phyloP scores from a whole-genome alignment of 2,888 invertebrate species.

The Ophioninae sp. region DNA sequence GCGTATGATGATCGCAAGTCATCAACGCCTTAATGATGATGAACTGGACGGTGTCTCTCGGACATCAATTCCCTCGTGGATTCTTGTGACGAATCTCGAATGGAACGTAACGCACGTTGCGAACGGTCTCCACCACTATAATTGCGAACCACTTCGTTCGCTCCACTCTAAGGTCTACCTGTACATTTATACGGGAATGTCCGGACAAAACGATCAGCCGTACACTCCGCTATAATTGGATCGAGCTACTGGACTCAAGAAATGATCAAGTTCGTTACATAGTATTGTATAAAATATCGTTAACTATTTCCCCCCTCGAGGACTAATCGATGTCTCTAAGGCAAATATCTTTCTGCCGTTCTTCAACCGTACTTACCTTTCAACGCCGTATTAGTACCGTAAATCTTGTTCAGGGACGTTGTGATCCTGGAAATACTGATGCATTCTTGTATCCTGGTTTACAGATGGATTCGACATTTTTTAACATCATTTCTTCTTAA shows the following conservation, averaged over 20 bases:
- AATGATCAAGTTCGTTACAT: slow-evolving; percentile 23
- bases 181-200: slow-evolving; percentile 11
- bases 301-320: not conserved
- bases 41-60: slow-evolving; percentile 58
- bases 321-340: not conserved
- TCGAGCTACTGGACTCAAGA: slow-evolving; percentile 10
- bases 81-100: slow-evolving; percentile 55
- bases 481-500: too few relatives aligned
- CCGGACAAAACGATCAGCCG: slow-evolving; percentile 20
- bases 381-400: too few relatives aligned
- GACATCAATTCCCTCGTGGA: slow-evolving; percentile 31
- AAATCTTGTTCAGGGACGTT: too few relatives aligned
- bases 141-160: not conserved
- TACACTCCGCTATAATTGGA: slow-evolving; percentile 21
- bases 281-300: slow-evolving; percentile 9
- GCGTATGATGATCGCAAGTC: slow-evolving; percentile 69
- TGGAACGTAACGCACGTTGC: slow-evolving; percentile 45
- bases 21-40: slow-evolving; percentile 75
- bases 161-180: not conserved
- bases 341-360: not conserved
- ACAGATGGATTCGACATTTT: too few relatives aligned
- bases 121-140: slow-evolving; percentile 1
- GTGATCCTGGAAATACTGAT: too few relatives aligned
- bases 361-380: not conserved
- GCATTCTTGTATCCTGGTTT: too few relatives aligned